Base-by-base conservation (phyloP, 2,113 vertebrate genomes). In the Pelobates fuscus region DNA sequence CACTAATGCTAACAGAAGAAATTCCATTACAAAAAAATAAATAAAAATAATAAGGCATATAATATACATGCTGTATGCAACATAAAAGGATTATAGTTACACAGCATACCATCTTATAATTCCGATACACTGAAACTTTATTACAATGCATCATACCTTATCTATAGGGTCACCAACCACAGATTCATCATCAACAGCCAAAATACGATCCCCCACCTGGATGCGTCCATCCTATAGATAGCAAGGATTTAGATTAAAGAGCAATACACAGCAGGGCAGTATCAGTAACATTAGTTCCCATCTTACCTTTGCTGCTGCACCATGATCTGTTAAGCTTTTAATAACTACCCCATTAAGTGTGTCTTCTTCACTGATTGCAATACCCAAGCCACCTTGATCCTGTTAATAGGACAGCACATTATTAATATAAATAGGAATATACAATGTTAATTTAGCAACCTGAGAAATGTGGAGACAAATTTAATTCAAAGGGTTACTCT, bases 301-400 rank as follows among this genome's bases (percentile, higher is more conserved):
- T 27, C 82, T 70, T 80, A 96, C 94, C 87, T 90, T 91, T 25
- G 82, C 85, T 21, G 91, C 88, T 0, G 88, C 84, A 61, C 90
- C 94, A 7, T 88, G 82, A 75, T 97, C 94, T 68, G 88, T 90
- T 69, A 94, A 79, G 62, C 91, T 94, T 80, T 94, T 90, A 77
- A 94, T 81, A 76, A 93, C 79, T 52, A 92, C 88, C 24, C 90
- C 95, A 1, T 69, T 82, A 25, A 85, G 68, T 0, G 93, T 92
- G 61, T 91, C 91, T 43, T 94, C 94, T 67, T 94, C 94, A 78
- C 91, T 92, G 78, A 94, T 89, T 26, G 91, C 89, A 81, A 95
- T 90, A 65, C 94, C 94, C 27, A 94, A 84, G 37, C 89, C 90
- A 52, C 87, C 92, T 61, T 94, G 94, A 83, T 95, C 94, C 96